Conservation (phyloP, 2,888 invertebrate genomes). For the Calliphora vomitoria region DNA sequence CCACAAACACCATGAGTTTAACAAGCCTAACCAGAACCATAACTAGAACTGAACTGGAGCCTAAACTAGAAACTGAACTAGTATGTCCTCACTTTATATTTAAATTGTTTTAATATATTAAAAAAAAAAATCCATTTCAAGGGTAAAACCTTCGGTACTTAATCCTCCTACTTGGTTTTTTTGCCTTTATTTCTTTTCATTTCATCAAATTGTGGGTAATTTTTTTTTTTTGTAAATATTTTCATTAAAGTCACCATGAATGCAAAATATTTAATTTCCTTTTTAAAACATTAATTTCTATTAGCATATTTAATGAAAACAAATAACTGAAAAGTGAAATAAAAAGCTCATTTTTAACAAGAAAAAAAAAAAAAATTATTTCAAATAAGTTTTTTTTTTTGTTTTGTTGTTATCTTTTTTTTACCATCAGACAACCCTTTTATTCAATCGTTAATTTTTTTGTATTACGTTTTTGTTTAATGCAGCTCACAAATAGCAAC, state of each 20-base stretch:
- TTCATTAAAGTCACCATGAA: background rate
- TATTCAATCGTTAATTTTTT: constrained; percentile 1
- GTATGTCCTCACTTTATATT: too few relatives aligned
- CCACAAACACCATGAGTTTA: too few relatives aligned
- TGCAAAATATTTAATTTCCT: constrained; percentile 25
- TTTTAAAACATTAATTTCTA: constrained; percentile 12
- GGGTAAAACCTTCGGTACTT: too few relatives aligned
- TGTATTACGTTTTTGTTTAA: background rate
- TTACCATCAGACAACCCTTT: constrained; percentile 1
- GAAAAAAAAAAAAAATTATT: constrained; percentile 3
- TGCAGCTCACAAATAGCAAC: background rate
- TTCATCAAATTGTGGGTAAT: background rate
- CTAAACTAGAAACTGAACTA: constrained; percentile 5
- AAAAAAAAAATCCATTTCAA: background rate
- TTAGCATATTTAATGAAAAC: constrained; percentile 33
- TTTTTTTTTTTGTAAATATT: constrained; percentile 2
- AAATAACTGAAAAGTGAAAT: constrained; percentile 3
- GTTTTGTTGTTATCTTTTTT: background rate
- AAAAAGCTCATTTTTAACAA: background rate
- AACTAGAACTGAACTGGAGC: background rate
- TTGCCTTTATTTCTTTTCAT: background rate
- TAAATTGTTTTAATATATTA: background rate
- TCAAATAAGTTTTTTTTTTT: background rate
- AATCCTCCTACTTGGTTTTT: too few relatives aligned
- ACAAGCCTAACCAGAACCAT: background rate